Evolutionary conservation across 2,888 invertebrate genomes (phyloP).

Genomic region (Nephrotoma flavescens): DNA sequence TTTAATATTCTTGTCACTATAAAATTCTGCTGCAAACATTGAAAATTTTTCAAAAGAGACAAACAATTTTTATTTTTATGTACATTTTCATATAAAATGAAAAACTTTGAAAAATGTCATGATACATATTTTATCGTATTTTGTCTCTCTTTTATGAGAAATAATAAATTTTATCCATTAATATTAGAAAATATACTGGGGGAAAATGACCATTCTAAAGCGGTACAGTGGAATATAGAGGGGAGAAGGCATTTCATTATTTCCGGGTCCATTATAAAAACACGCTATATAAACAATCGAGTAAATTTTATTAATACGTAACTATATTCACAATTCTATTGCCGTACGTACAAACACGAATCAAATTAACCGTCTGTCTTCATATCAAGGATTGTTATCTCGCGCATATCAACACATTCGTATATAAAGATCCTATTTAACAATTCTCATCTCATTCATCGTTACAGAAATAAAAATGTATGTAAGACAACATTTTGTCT

Average conservation of each 20-base stretch:
- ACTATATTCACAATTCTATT: too few species aligned
- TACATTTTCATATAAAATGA: neutral
- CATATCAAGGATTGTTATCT: neutral
- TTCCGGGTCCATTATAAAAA: too few species aligned
- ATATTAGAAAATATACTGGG: neutral
- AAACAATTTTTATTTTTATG: neutral
- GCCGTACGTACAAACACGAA: neutral
- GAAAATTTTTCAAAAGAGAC: neutral
- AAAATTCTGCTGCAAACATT: neutral
- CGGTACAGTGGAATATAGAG: too few species aligned
- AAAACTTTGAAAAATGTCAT: neutral
- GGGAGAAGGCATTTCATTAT: too few species aligned
- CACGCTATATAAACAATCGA: too few species aligned
- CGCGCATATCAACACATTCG: neutral
- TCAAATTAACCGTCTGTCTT: neutral
- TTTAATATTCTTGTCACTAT: neutral
- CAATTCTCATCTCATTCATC: neutral
- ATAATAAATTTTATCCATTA: neutral
- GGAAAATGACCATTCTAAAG: neutral
- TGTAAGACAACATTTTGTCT: neutral
- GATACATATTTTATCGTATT: neutral
- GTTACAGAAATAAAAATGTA: neutral
- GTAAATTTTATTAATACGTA: too few species aligned
- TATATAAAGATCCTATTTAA: neutral
- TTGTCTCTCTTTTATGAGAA: neutral